Base-by-base conservation (phyloP, 2,797 vertebrate genomes). In the Triplophysa yarkandensis region DNA sequence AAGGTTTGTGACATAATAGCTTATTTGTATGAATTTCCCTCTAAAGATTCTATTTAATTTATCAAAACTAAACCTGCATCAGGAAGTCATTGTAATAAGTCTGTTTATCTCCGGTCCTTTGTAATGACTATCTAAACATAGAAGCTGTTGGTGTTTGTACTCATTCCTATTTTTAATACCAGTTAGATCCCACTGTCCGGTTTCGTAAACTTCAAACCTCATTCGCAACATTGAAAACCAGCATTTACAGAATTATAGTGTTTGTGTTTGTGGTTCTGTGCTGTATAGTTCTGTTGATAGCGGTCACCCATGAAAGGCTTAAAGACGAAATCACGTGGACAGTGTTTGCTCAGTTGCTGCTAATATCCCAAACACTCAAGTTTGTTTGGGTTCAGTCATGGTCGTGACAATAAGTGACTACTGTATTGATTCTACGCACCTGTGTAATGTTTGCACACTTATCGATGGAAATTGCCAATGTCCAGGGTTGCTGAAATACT, bases 201-300 rank as follows among this genome's bases (percentile, higher is more conserved):
- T 74, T 79, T 71, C 34, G 61, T 68, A 74, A 73, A 65, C 54
- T 81, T 72, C 27, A 43, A 60, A 68, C 43, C 58, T 48, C 71
- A 77, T 77, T 77, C 50, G 74, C 46, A 50, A 71, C 57, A 52
- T 32, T 1, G 62, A 61, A 69, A 74, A 75, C 77, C 73, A 43
- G 44, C 64, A 68, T 78, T 76, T 70, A 78, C 61, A 66, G 76
- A 76, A 80, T 80, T 63, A 77, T 43, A 43, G 60, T 81, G 77
- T 81, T 81, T 83, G 74, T 81, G 52, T 73, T 73, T 80, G 80
- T 57, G 74, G 75, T 80, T 19, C 60, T 32, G 71, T 68, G 73
- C 27, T 54, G 54, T 28, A 55, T 14, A 76, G 65, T 71, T 71
- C 73, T 74, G 74, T 39, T 82, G 78, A 80, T 64, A 67, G 72